Percentiles rank a stretch among this genome's conserved stretches.
phyloP scores from a whole-genome alignment of 2,888 invertebrate species.

The Hesperia comma region DNA sequence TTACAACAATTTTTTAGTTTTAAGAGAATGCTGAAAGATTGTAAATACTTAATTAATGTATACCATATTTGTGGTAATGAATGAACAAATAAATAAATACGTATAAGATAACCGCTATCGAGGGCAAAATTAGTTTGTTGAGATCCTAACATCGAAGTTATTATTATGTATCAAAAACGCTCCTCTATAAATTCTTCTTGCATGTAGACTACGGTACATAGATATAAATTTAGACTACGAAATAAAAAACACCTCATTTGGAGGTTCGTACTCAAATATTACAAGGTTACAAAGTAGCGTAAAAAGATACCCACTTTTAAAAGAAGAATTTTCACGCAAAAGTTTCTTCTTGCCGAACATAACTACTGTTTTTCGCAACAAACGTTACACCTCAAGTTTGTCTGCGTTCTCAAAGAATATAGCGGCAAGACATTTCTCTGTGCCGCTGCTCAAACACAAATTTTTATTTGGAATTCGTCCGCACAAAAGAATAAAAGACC shows the following conservation, averaged over 20 bases:
- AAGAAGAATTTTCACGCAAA: constrained; percentile 7
- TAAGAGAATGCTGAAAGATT: no score
- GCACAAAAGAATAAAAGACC: constrained; percentile 48
- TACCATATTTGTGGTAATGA: no score
- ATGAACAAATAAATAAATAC: no score
- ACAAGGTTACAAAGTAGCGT: not conserved
- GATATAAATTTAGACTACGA: no score
- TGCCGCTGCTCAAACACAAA: constrained; percentile 47
- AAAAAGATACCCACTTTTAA: constrained; percentile 10
- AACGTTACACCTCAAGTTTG: constrained; percentile 16
- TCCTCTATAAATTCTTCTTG: no score
- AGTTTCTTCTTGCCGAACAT: constrained; percentile 14
- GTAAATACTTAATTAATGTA: no score
- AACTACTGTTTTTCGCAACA: constrained; percentile 19
- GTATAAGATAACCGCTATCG: no score
- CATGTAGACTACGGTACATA: no score
- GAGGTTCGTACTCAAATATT: not conserved
- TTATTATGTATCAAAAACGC: no score
- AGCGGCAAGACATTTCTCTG: constrained; percentile 46
- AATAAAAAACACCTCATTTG: not conserved
- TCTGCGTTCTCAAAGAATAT: constrained; percentile 19
- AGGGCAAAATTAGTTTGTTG: no score
- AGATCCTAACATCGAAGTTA: no score
- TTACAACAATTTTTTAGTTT: no score
- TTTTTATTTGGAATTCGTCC: constrained; percentile 48